Base-by-base conservation (phyloP, 2,797 vertebrate species). In the Delichon dasypus region DNA sequence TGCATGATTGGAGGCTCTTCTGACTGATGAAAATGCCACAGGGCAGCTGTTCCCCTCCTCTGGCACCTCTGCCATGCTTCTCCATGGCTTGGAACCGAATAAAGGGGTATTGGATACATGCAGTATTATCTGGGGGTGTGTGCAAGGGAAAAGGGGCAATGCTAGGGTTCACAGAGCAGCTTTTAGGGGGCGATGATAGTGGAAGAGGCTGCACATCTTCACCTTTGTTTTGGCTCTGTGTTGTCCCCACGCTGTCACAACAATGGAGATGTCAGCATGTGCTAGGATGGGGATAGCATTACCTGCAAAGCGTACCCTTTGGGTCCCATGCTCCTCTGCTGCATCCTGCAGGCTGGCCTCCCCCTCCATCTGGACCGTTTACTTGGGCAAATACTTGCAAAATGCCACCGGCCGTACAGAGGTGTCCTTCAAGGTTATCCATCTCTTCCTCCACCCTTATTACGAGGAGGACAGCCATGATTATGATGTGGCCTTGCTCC, bases 401-500 rank as follows among this genome's bases (percentile, higher is more conserved):
- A 98, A 94, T 14, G 84, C 94, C 30, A 98, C 97, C 75, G 98
- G 98, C 95, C 94, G 97, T 3, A 98, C 97, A 1, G 99, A 99
- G 88, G 98, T 99, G 74, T 98, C 98, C 88, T 98, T 98, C 45
- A 98, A 98, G 45, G 98, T 99, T 60, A 98, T 94, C 22, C 98
- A 84, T 53, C 98, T 99, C 95, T 97, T 99, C 70, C 97, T 98
- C 34, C 99, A 99, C 91, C 98, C 98, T 2, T 99, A 99, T 93
- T 99, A 99, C 0, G 98, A 99, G 54, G 97, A 98, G 11, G 98
- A 99, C 84, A 98, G 98, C 85, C 98, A 99, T 1, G 99, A 99
- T 97, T 99, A 99, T 2, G 99, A 99, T 72, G 97, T 99, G 90
- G 99, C 99, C 6, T 97, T 99, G 91, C 98, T 99, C 71, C 98